A percentile compares a stretch with the other conserved stretches of the same genome.
These are phyloP conservation scores for Eulemur mongoz DNA, from an alignment of 2,797 vertebrate genomes.

Conservation along the genomic window DNA sequence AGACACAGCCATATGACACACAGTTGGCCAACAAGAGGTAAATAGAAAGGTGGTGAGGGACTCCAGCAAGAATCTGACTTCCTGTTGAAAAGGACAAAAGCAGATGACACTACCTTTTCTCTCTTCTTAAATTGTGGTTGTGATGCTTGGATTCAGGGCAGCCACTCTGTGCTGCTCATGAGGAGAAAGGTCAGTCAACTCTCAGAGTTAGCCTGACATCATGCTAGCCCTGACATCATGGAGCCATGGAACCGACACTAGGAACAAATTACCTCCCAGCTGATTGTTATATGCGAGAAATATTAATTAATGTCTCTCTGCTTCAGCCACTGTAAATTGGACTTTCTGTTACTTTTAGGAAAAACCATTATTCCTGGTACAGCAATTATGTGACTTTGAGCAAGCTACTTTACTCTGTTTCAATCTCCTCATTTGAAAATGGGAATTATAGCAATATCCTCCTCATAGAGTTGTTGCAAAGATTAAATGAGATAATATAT, in stretches of 20 bases:
- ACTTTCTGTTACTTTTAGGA: not conserved
- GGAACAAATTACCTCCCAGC: not conserved
- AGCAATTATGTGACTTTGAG: not conserved
- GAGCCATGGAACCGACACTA: not conserved
- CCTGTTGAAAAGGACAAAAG: not conserved
- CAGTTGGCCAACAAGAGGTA: not conserved
- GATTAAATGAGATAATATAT: not conserved
- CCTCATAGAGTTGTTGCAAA: not conserved
- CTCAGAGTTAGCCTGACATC: not conserved
- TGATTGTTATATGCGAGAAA: not conserved
- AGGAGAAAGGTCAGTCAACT: not conserved
- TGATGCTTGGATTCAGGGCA: not conserved
- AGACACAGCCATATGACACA: not conserved
- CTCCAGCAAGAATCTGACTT: not conserved
- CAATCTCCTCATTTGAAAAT: not conserved
- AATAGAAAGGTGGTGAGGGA: not conserved
- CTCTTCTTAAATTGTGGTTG: not conserved
- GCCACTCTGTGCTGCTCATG: fast-evolving
- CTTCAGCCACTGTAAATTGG: not conserved
- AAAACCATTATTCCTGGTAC: not conserved
- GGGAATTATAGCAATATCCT: not conserved
- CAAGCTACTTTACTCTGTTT: not conserved
- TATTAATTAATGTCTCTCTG: not conserved
- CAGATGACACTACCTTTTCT: not conserved
- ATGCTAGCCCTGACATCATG: not conserved